These are phyloP conservation scores for Creontiades dilutus DNA, from an alignment of 2,888 invertebrate species.

Conservation along the genomic window DNA sequence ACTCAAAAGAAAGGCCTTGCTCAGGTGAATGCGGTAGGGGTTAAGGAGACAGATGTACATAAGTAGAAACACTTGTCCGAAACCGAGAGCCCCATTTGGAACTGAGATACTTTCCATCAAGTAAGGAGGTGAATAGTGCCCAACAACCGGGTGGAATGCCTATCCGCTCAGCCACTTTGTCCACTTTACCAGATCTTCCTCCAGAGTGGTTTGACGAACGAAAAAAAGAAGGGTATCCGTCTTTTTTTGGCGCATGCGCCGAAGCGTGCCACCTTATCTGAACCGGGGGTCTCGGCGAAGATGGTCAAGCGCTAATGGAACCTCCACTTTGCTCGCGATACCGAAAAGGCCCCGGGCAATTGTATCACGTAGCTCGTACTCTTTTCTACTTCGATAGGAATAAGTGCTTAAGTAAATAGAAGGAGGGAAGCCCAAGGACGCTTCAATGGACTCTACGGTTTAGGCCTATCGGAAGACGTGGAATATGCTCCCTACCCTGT, in stretches of 20 bases:
- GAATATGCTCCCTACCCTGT: slow-evolving; percentile 1
- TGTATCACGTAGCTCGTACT: slow-evolving; percentile 59
- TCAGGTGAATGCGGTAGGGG: not conserved
- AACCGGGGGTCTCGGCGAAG: slow-evolving; percentile 31
- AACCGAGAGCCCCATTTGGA: not conserved
- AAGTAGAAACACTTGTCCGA: not conserved
- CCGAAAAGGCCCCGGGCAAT: slow-evolving; percentile 47
- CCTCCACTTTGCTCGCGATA: slow-evolving; percentile 68
- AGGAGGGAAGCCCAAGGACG: slow-evolving; percentile 31
- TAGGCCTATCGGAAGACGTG: slow-evolving; percentile 19
- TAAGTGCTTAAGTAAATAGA: slow-evolving; percentile 60
- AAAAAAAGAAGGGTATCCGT: slow-evolving; percentile 1
- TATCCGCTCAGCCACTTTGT: slow-evolving; percentile 25
- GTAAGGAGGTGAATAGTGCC: slow-evolving; percentile 35
- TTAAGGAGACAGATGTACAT: not conserved
- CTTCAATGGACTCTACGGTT: slow-evolving; percentile 2
- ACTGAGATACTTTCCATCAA: slow-evolving; percentile 21
- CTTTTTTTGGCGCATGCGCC: slow-evolving; percentile 54
- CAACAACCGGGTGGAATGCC: slow-evolving; percentile 14
- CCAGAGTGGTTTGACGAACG: slow-evolving; percentile 36
- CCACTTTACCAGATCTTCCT: slow-evolving; percentile 23
- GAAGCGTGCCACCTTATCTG: slow-evolving; percentile 59
- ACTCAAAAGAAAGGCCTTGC: not conserved
- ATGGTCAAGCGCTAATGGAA: slow-evolving; percentile 70
- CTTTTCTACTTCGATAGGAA: slow-evolving; percentile 38